Conservation (phyloP, 2,797 vertebrate genomes). For the Philypnodon macrostomus region DNA sequence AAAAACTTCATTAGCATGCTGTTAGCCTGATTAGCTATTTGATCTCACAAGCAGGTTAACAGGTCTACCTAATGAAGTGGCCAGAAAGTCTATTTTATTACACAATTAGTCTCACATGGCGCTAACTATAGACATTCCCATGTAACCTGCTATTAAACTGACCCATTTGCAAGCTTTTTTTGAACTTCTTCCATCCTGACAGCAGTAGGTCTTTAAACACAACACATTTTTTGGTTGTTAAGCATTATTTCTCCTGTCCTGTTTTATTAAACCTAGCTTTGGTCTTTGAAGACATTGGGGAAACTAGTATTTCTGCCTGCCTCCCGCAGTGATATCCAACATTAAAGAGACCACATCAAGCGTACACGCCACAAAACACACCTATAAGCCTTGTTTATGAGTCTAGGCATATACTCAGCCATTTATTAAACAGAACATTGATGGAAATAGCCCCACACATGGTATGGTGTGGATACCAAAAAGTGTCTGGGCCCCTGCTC, state of each 20-base stretch:
- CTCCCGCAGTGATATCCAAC: background rate
- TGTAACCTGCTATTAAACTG: too few species aligned
- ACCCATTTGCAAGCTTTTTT: too few species aligned
- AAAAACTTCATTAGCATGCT: too few species aligned
- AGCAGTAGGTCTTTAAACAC: constrained; percentile 1
- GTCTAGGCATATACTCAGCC: background rate
- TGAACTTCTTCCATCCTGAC: background rate
- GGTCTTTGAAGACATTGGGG: background rate
- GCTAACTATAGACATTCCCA: too few species aligned
- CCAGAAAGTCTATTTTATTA: too few species aligned
- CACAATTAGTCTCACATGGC: too few species aligned
- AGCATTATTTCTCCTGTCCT: background rate
- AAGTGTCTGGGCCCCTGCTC: too few species aligned
- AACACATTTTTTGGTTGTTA: background rate
- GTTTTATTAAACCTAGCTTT: background rate
- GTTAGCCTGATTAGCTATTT: too few species aligned
- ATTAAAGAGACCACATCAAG: constrained; percentile 2
- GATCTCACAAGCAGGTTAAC: too few species aligned
- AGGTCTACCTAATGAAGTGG: too few species aligned
- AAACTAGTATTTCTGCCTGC: background rate
- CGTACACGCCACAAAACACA: background rate
- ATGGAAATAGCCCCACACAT: constrained; percentile 21
- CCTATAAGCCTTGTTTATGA: constrained; percentile 2
- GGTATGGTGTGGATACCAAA: too few species aligned
- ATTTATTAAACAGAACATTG: constrained; percentile 11